These are phyloP conservation scores for Latheticus oryzae DNA, from an alignment of 2,888 invertebrate genomes.

Conservation along the genomic window DNA sequence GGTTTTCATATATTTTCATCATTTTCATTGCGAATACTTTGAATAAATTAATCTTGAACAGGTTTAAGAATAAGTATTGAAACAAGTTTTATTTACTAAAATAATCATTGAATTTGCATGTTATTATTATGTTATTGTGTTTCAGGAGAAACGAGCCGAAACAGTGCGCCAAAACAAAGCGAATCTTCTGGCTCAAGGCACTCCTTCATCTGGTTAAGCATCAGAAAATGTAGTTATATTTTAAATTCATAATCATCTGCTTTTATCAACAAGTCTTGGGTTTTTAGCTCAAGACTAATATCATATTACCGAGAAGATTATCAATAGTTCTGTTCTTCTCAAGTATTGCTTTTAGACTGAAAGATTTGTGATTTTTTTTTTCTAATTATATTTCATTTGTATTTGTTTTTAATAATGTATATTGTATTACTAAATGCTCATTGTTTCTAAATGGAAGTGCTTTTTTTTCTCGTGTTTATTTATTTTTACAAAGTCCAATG, in stretches of 20 bases:
- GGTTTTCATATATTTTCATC: too few species aligned
- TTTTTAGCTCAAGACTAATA: conserved; percentile 48
- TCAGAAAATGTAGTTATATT: conserved; percentile 43
- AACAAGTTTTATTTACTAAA: too few species aligned
- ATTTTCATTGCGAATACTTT: too few species aligned
- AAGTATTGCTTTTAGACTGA: conserved; percentile 58
- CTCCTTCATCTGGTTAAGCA: conserved; percentile 75
- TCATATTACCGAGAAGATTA: conserved; percentile 46
- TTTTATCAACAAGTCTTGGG: conserved; percentile 48
- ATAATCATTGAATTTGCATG: not conserved
- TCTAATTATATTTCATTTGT: conserved; percentile 34
- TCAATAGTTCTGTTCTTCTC: conserved; percentile 47
- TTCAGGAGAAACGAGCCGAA: conserved; percentile 91
- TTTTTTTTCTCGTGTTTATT: conserved; percentile 16
- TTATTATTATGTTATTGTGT: conserved; percentile 46
- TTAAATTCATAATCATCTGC: conserved; percentile 51
- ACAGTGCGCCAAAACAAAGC: conserved; percentile 92
- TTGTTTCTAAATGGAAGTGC: conserved; percentile 36
- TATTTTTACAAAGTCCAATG: conserved; percentile 22
- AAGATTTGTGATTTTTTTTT: conserved; percentile 46
- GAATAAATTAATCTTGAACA: too few species aligned
- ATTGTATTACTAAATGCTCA: conserved; percentile 47
- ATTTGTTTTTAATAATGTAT: conserved; percentile 42
- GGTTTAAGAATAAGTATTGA: too few species aligned
- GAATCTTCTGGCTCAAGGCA: conserved; percentile 66